These are phyloP conservation scores for Drosophila dunni DNA, from an alignment of 1,140 invertebrate genomes.

Conservation along the genomic window DNA sequence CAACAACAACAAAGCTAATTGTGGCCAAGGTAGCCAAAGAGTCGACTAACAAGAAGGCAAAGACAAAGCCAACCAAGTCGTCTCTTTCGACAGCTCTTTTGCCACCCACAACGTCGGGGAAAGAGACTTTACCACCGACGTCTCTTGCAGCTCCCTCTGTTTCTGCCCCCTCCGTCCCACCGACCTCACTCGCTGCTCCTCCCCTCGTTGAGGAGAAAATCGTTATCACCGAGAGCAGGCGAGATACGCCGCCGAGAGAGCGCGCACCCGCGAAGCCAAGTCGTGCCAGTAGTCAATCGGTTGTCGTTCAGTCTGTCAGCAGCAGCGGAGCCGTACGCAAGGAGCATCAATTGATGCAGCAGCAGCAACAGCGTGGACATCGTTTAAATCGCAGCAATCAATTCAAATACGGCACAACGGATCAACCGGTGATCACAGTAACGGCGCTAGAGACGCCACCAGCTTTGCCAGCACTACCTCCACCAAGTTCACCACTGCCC, in stretches of 20 bases:
- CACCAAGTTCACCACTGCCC: conserved; percentile 30
- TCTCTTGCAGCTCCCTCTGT: not conserved
- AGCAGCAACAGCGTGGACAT: conserved; percentile 72
- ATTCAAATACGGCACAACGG: conserved; percentile 49
- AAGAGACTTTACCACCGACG: too few species aligned
- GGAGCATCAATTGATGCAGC: conserved; percentile 68
- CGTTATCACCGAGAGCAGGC: conserved; percentile 80
- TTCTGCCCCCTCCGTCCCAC: not conserved
- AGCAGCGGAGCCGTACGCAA: conserved; percentile 41
- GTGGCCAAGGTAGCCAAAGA: conserved; percentile 62
- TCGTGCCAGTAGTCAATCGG: conserved; percentile 59
- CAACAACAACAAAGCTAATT: conserved; percentile 69
- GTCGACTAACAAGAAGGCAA: conserved; percentile 20
- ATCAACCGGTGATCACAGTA: conserved; percentile 26
- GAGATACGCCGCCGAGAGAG: conserved; percentile 77
- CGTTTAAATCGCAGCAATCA: conserved; percentile 28
- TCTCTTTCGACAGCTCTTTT: too few species aligned
- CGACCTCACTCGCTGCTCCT: too few species aligned
- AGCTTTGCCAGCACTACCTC: conserved; percentile 16
- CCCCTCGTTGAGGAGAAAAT: conserved; percentile 59
- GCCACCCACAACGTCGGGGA: too few species aligned
- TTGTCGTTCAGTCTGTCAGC: conserved; percentile 53
- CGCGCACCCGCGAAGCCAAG: conserved; percentile 80
- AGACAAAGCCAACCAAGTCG: too few species aligned
- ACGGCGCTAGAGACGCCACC: conserved; percentile 48